Percentiles rank a stretch among this genome's conserved stretches.
These are phyloP conservation scores for Trogon surrucura DNA, from an alignment of 2,113 vertebrate genomes.

Conservation along the genomic window DNA sequence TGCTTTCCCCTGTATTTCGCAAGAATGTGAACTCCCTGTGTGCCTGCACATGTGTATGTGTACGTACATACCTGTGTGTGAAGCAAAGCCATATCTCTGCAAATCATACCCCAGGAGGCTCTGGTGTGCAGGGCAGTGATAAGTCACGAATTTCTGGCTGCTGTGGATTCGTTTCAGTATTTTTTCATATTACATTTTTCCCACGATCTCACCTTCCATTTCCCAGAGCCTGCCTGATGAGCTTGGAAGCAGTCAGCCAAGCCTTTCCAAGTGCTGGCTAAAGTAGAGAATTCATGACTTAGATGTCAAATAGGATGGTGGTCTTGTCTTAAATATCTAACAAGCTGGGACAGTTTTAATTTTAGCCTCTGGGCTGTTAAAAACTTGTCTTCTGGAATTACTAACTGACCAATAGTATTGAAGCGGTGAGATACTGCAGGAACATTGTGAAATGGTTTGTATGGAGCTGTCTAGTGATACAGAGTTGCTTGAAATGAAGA, in stretches of 20 bases:
- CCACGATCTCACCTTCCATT: conserved; percentile 53
- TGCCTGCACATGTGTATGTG: not conserved
- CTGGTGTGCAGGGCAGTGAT: not conserved
- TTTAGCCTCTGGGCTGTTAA: conserved; percentile 1
- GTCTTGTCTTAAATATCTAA: not conserved
- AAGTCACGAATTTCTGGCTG: not conserved
- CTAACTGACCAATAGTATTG: not conserved
- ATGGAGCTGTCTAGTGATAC: not conserved
- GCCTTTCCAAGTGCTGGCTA: conserved; percentile 8
- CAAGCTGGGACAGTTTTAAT: not conserved
- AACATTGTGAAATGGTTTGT: not conserved
- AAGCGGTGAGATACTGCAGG: not conserved
- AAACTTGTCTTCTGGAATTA: conserved; percentile 18
- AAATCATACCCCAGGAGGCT: not conserved
- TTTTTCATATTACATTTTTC: conserved; percentile 29
- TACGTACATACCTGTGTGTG: not conserved
- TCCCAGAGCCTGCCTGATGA: conserved; percentile 24
- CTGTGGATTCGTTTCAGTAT: not conserved
- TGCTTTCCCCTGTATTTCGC: not conserved
- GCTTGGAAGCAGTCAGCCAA: conserved; percentile 8
- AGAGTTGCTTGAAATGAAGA: not conserved
- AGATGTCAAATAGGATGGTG: not conserved
- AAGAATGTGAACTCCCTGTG: not conserved
- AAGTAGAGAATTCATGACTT: conserved; percentile 15
- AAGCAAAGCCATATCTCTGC: not conserved